Evolutionary conservation across 37 sponge, comb jelly and placozoan genomes (phyloP).

Genomic region (Aphrocallistes beatrix): DNA sequence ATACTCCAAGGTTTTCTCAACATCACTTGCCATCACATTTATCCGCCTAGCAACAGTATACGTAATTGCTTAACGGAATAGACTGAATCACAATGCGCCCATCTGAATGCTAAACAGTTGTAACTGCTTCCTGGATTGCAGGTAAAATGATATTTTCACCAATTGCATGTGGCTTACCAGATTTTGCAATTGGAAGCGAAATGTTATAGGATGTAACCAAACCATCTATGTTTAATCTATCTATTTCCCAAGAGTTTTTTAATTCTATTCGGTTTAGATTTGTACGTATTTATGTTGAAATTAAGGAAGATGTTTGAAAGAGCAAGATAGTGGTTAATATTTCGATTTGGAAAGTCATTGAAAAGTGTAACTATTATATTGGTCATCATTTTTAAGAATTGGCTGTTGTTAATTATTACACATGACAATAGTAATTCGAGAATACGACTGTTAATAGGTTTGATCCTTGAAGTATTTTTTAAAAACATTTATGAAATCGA

Average conservation of each 20-base stretch:
- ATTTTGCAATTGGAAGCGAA: slow-evolving; percentile 10
- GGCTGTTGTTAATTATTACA: neutral
- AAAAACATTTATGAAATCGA: no score
- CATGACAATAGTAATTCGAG: neutral
- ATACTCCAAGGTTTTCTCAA: slow-evolving; percentile 6
- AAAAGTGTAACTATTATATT: neutral
- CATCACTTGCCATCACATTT: slow-evolving; percentile 12
- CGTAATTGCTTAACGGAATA: neutral
- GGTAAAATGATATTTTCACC: neutral
- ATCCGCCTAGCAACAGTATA: slow-evolving; percentile 13
- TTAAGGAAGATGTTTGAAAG: neutral
- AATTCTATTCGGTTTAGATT: slow-evolving; percentile 17
- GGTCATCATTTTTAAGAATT: slow-evolving; percentile 1
- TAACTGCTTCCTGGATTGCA: neutral
- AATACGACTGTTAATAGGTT: neutral
- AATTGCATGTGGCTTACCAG: neutral
- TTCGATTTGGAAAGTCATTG: slow-evolving; percentile 14
- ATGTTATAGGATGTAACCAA: slow-evolving; percentile 10
- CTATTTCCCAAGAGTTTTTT: neutral
- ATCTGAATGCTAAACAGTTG: slow-evolving; percentile 17
- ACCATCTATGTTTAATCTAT: neutral
- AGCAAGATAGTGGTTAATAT: neutral
- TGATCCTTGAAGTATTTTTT: neutral
- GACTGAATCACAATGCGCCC: neutral
- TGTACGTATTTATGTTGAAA: neutral